Conservation (phyloP, 2,113 vertebrate species). For the Cairina moschata region DNA sequence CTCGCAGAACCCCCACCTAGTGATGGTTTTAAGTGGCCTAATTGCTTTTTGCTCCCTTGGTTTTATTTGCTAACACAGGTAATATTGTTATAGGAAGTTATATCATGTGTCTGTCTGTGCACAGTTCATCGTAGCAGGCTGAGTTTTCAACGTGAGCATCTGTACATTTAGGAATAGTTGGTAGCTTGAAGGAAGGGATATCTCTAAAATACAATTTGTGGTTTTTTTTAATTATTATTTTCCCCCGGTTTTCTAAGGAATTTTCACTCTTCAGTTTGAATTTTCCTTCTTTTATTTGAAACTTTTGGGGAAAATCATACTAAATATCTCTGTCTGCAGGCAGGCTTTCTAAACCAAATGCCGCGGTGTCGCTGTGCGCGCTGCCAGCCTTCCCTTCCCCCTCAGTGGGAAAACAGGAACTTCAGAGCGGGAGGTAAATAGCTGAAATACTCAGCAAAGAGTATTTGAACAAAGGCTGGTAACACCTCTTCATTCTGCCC, state of each 20-base stretch:
- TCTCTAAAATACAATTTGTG: neutral
- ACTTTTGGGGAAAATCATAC: neutral
- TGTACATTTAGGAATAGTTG: neutral
- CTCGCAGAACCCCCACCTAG: neutral
- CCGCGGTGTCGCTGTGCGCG: neutral
- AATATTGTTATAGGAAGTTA: neutral
- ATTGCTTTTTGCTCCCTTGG: neutral
- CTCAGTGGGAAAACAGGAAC: constrained; percentile 55
- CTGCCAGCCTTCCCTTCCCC: neutral
- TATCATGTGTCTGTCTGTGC: neutral
- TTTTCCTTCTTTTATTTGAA: neutral
- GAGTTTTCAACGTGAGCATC: neutral
- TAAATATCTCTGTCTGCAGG: neutral
- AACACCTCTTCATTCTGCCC: constrained; percentile 32
- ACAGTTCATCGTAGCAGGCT: neutral
- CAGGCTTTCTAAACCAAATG: neutral
- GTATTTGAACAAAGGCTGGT: neutral
- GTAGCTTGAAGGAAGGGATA: neutral
- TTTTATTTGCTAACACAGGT: neutral
- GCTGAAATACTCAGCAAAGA: constrained; percentile 38
- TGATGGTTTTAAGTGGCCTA: neutral
- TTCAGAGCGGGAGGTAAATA: neutral
- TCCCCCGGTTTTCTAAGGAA: neutral
- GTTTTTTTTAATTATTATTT: neutral
- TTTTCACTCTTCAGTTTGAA: neutral